Evolutionary conservation across 2,888 invertebrate species (phyloP), one percentile per base, ranked within the genome.

Genomic region (Mallateleia sp.): DNA sequence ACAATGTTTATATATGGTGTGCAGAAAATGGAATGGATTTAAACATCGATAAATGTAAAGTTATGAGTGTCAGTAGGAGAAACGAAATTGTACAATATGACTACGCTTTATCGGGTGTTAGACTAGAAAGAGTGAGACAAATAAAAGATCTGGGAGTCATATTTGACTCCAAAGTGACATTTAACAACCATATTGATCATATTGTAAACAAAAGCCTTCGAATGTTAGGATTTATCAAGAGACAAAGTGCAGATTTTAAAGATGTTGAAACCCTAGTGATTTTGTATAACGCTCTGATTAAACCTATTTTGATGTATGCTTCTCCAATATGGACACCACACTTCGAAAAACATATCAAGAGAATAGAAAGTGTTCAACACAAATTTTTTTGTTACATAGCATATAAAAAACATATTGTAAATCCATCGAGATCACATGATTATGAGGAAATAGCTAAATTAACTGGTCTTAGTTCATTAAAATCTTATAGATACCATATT

Each of bases 31-130:
- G 24, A 32, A 71, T 71, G 69, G 9, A 7, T 11, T 18, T 42
- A 56, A 71, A 71, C 42, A 24, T 18, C 0, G 8, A 69, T 3
- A 69, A 69, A 71, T 71, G 71, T 18, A 71, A 58, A 45, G 14
- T 45, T 6, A 18, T 58, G 15, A 42, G 42, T 8, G 56, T 71
- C 45, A 15, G 18, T 34, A 56, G 45, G 45, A 45, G 24, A 18
- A 18, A 25, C 8, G 34, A 25, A 38, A 9, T 11, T 38, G 8
- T 28, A 28, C 5, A 28, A 28, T 8, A 28, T 8, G 5, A 28
- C 4, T 28, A 28, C 28, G 8, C 28, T n/a, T n/a, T n/a, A n/a
- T n/a, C n/a, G n/a, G n/a, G n/a, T n/a, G n/a, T n/a, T n/a, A n/a
- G n/a, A n/a, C n/a, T n/a, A n/a, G n/a, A n/a, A n/a, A n/a, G n/a